These are phyloP conservation scores for Folsomia candida DNA, from an alignment of 2,888 invertebrate species.

Conservation along the genomic window DNA sequence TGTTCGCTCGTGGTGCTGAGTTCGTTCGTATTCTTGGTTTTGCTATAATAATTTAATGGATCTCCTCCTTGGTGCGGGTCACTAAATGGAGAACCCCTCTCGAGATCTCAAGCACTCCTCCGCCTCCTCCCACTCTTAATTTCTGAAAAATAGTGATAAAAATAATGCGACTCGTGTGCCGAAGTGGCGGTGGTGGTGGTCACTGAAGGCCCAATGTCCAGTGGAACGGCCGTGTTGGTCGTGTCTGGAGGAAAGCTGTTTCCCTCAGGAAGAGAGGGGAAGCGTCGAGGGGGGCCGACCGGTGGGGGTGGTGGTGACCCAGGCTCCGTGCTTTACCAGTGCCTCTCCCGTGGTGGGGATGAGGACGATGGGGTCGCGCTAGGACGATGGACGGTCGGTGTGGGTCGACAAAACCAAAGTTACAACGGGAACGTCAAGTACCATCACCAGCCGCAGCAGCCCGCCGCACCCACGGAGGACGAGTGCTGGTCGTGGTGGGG, in stretches of 20 bases:
- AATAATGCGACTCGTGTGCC: no score
- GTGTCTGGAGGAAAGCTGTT: conserved; percentile 28
- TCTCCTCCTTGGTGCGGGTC: not conserved
- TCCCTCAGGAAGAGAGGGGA: not conserved
- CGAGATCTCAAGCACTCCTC: no score
- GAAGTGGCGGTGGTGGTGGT: no score
- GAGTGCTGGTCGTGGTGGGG: conserved; percentile 41
- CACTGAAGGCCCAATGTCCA: conserved; percentile 33
- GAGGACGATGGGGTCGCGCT: not conserved
- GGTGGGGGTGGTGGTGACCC: not conserved
- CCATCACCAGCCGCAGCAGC: no score
- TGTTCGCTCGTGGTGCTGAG: no score
- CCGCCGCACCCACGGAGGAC: not conserved
- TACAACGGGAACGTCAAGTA: no score
- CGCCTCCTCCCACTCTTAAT: no score
- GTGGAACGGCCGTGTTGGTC: conserved; percentile 37
- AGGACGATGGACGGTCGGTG: not conserved
- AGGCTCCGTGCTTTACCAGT: not conserved
- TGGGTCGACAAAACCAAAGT: no score
- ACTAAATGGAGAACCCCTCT: no score
- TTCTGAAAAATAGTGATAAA: no score
- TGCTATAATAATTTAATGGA: no score
- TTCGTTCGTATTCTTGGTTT: no score
- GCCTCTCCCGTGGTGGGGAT: not conserved
- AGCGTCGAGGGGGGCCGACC: not conserved